Base-by-base conservation (phyloP, 2,797 vertebrate species). In the Hoplostethus mediterraneus region DNA sequence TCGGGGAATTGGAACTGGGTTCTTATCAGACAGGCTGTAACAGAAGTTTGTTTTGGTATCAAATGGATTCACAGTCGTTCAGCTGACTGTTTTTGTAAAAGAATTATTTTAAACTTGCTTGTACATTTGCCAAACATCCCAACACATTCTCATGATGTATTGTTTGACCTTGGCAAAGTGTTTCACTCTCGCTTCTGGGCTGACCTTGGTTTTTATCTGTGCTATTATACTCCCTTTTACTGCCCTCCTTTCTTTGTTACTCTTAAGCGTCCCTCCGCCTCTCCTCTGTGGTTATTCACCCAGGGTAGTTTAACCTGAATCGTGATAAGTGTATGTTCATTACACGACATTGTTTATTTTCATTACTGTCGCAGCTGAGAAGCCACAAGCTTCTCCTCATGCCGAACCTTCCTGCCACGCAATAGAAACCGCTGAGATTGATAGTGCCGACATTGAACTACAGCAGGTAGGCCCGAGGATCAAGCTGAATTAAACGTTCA, bases 151-250 rank as follows among this genome's bases (percentile, higher is more conserved):
- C 71, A 63, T 71, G 71, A 60, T 75, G 58, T 59, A 61, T 63
- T 70, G 45, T 63, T 73, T 67, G 76, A 76, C 81, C 80, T 84
- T 85, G 82, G 21, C 73, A 48, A 48, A 21, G 11, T 45, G 58
- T 68, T 89, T 69, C 58, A 66, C 74, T 87, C 77, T 78, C 33
- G 81, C 48, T 51, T 38, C 54, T 51, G 40, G 31, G 45, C 65
- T 79, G 90, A 74, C 90, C 88, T 92, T 91, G 87, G 38, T 31
- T 30, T 82, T 87, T 87, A 86, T 89, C 84, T 72, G 30, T 66
- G 36, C 62, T 67, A 1, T 45, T 40, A 70, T 63, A 73, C 90
- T 89, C 85, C 86, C 83, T 79, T 79, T 64, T 66, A 51, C 47
- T 48, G 51, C 65, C 62, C 52, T 71, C 31, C 49, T 73, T 65